phyloP scores from a whole-genome alignment of 1,140 invertebrate genomes.

The Cephus cinctus region DNA sequence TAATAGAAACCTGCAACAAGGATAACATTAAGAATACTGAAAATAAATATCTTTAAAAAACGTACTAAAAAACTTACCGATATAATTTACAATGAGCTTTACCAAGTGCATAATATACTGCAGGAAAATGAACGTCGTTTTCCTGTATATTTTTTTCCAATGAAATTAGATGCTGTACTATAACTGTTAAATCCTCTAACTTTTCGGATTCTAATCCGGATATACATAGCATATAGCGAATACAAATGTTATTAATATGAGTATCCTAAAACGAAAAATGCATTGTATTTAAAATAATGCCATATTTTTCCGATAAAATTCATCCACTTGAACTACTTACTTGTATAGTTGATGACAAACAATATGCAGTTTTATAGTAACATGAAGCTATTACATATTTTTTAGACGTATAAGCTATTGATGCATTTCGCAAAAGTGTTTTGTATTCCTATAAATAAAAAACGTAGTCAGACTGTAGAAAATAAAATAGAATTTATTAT shows the following conservation, averaged over 20 bases:
- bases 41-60: conserved; percentile 1
- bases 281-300: too few relatives aligned
- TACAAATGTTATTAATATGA: too few relatives aligned
- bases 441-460: conserved; percentile 18
- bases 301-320: too few relatives aligned
- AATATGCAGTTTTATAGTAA: conserved; percentile 3
- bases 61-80: conserved; percentile 19
- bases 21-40: conserved; percentile 6
- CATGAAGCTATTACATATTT: background rate
- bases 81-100: conserved; percentile 30
- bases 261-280: too few relatives aligned
- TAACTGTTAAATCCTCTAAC: conserved; percentile 25
- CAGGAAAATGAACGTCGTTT: conserved; percentile 20
- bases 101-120: conserved; percentile 26
- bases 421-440: conserved; percentile 11
- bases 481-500: too few relatives aligned
- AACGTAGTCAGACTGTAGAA: too few relatives aligned
- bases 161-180: conserved; percentile 13
- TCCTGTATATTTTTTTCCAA: conserved; percentile 18
- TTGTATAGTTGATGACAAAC: background rate
- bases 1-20: conserved; percentile 28
- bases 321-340: too few relatives aligned
- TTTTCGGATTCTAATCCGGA: conserved; percentile 17
- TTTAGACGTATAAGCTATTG: conserved; percentile 10
- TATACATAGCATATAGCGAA: conserved; percentile 30